A percentile compares a stretch with the other conserved stretches of the same genome.
Evolutionary conservation across 37 sponge, comb jelly and placozoan species (phyloP).

Genomic region (Amphimedon queenslandica): DNA sequence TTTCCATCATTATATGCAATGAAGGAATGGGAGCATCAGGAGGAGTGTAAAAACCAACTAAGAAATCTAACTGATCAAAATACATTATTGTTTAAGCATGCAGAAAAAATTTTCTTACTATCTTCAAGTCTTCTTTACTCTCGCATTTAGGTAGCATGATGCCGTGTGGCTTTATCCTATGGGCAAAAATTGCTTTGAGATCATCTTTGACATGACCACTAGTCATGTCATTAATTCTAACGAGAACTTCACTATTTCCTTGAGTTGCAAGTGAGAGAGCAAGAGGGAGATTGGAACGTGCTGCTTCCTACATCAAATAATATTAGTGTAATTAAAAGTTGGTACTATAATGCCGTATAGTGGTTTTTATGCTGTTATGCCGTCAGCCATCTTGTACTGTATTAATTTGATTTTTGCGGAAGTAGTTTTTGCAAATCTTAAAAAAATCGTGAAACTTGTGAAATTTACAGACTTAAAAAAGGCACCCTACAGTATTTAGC

Average conservation of each 20-base stretch:
- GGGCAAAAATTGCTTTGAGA: constrained; percentile 38
- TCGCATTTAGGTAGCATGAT: constrained; percentile 89
- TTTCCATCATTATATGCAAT: constrained; percentile 77
- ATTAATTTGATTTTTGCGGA: too few relatives aligned
- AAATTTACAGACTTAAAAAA: too few relatives aligned
- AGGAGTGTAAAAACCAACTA: constrained; percentile 12
- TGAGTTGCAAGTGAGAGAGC: constrained; percentile 23
- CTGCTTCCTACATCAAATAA: constrained; percentile 35
- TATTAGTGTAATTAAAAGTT: not conserved
- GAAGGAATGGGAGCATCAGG: constrained; percentile 42
- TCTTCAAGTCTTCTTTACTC: constrained; percentile 43
- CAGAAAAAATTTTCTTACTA: constrained; percentile 25
- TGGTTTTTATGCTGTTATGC: too few relatives aligned
- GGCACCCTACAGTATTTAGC: too few relatives aligned
- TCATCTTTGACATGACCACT: constrained; percentile 56
- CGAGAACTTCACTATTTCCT: constrained; percentile 51
- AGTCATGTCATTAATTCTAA: constrained; percentile 74
- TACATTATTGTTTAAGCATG: not conserved
- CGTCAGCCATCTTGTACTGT: too few relatives aligned
- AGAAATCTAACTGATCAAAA: constrained; percentile 19
- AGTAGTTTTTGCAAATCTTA: too few relatives aligned
- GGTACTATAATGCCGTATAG: too few relatives aligned
- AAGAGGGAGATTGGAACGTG: constrained; percentile 37
- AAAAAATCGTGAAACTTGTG: too few relatives aligned
- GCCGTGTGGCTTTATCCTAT: not conserved